These are phyloP conservation scores for Parazoanthus darwini DNA, from an alignment of 92 coral and sea anemone genomes.

Conservation along the genomic window DNA sequence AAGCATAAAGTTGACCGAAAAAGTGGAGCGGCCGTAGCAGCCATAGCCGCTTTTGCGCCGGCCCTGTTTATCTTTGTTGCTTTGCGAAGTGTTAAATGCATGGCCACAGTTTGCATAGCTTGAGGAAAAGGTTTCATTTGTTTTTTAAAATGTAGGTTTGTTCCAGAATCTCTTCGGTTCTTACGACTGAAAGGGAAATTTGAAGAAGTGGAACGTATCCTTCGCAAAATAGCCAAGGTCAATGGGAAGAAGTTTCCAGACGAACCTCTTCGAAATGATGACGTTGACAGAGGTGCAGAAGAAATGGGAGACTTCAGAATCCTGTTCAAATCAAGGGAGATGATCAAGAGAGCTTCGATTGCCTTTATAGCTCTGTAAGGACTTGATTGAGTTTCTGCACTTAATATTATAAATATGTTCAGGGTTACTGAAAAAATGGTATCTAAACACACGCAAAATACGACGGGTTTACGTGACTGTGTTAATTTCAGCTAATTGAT, in stretches of 20 bases:
- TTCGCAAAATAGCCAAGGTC: not conserved
- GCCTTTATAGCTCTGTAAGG: not conserved
- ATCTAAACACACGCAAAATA: too few species aligned
- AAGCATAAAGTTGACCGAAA: too few species aligned
- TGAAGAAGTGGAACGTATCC: not conserved
- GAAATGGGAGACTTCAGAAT: not conserved
- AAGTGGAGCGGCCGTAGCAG: too few species aligned
- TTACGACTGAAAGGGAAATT: not conserved
- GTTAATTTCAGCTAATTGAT: too few species aligned
- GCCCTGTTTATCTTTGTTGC: too few species aligned
- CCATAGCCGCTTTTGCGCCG: too few species aligned
- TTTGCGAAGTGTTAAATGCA: too few species aligned
- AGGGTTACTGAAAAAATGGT: too few species aligned
- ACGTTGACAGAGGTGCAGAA: not conserved
- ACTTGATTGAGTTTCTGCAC: not conserved
- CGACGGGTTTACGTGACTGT: too few species aligned
- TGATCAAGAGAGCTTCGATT: not conserved
- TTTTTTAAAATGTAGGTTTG: not conserved
- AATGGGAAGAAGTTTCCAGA: not conserved
- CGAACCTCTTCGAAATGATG: not conserved
- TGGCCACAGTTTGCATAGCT: too few species aligned
- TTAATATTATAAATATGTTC: too few species aligned
- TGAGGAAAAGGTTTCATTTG: too few species aligned
- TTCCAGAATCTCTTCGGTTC: not conserved
- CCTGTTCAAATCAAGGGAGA: not conserved